phyloP scores from a whole-genome alignment of 2,888 invertebrate genomes.

The Oligia strigilis region DNA sequence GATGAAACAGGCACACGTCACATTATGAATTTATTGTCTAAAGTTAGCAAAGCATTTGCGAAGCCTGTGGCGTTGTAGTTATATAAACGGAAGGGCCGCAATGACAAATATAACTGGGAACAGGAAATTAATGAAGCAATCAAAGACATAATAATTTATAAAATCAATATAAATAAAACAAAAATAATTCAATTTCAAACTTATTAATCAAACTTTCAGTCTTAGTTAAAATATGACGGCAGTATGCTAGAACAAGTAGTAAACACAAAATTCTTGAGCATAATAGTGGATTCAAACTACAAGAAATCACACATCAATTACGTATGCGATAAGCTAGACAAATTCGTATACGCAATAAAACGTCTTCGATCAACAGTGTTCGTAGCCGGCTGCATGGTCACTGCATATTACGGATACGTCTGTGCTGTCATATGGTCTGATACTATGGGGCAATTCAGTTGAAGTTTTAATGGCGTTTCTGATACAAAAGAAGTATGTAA shows the following conservation, averaged over 20 bases:
- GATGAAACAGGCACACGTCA: not conserved
- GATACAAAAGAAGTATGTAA: too few relatives aligned
- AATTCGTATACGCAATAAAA: not conserved
- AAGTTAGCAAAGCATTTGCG: not conserved
- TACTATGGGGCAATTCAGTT: not conserved
- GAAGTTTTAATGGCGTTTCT: not conserved
- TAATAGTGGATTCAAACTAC: too few relatives aligned
- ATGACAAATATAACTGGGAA: not conserved
- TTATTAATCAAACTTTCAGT: not conserved
- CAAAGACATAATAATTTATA: not conserved
- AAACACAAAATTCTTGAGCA: too few relatives aligned
- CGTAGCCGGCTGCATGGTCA: too few relatives aligned
- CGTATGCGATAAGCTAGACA: not conserved
- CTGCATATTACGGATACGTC: not conserved
- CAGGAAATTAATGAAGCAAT: not conserved
- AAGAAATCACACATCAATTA: not conserved
- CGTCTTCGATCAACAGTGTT: not conserved
- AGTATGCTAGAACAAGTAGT: not conserved
- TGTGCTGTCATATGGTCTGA: not conserved
- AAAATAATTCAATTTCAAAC: not conserved
- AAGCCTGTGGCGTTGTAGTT: not conserved
- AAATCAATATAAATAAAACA: not conserved
- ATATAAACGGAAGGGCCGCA: not conserved
- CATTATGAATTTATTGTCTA: not conserved
- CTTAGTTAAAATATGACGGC: not conserved